Evolutionary conservation across 2,113 vertebrate genomes (phyloP).

Genomic region (Climacteris rufus): DNA sequence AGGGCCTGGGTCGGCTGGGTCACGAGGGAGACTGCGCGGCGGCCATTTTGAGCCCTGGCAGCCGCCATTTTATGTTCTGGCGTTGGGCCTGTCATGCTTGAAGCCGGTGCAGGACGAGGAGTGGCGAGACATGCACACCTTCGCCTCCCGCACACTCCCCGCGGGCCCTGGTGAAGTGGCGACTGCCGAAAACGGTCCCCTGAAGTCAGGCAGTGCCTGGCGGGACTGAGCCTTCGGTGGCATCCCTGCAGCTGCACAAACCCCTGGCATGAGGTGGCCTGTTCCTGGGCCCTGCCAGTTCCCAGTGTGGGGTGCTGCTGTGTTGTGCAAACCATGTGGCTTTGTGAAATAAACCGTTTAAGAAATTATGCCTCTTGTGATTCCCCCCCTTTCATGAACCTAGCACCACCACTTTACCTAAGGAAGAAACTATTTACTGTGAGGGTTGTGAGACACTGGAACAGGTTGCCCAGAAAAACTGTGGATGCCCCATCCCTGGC

Average conservation of each 20-base stretch:
- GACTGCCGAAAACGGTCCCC: neutral
- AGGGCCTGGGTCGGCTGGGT: accelerated
- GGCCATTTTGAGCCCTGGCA: slow-evolving; percentile 32
- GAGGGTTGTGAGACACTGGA: neutral
- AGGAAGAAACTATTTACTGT: neutral
- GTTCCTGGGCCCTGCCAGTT: accelerated
- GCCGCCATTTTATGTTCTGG: slow-evolving; percentile 44
- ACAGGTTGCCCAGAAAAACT: neutral
- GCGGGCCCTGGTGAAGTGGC: too few relatives aligned
- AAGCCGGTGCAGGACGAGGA: neutral
- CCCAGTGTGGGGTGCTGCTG: too few relatives aligned
- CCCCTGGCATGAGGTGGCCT: accelerated
- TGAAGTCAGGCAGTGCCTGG: neutral
- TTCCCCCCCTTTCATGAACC: accelerated
- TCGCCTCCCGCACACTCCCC: accelerated
- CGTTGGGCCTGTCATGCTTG: accelerated
- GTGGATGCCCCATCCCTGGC: neutral
- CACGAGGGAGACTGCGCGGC: neutral
- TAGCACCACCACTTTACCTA: accelerated
- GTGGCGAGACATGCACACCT: accelerated
- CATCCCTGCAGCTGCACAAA: neutral
- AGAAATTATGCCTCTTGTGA: neutral
- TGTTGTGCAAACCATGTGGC: neutral
- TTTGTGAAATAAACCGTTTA: neutral
- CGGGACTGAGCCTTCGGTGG: accelerated